Conservation (phyloP, 2,888 invertebrate genomes). For the Melinaea menophilus region DNA sequence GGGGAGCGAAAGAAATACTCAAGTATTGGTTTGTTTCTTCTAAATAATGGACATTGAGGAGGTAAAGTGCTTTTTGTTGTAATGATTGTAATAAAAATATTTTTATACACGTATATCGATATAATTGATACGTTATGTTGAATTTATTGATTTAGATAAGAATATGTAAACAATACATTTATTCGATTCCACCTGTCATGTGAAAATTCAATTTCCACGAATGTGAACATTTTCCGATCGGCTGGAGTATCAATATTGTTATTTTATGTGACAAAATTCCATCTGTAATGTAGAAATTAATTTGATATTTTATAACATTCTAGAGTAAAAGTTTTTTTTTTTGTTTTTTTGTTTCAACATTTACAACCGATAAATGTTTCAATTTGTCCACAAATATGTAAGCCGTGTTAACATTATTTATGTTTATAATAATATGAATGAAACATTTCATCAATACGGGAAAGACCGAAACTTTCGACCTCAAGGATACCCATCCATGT, state of each 20-base stretch:
- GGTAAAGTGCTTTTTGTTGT: no score
- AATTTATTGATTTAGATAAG: neutral
- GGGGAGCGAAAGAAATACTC: neutral
- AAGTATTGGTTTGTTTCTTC: no score
- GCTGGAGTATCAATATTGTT: constrained; percentile 46
- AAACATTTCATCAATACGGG: no score
- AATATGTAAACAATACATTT: constrained; percentile 25
- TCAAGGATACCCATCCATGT: no score
- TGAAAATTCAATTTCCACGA: constrained; percentile 59
- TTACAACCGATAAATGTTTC: no score
- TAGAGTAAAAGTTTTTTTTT: no score
- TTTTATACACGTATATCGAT: neutral
- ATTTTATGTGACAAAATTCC: constrained; percentile 26
- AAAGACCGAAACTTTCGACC: no score
- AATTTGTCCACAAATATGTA: no score
- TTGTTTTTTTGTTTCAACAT: no score
- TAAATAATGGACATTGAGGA: no score
- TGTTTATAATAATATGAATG: neutral
- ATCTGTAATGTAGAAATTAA: constrained; percentile 17
- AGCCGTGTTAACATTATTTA: neutral
- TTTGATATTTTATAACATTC: constrained; percentile 10
- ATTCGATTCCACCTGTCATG: constrained; percentile 40
- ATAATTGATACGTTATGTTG: neutral
- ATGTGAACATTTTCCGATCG: constrained; percentile 55
- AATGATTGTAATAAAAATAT: no score